Evolutionary conservation across 2,888 invertebrate genomes (phyloP).

Genomic region (Parnassius smintheus): DNA sequence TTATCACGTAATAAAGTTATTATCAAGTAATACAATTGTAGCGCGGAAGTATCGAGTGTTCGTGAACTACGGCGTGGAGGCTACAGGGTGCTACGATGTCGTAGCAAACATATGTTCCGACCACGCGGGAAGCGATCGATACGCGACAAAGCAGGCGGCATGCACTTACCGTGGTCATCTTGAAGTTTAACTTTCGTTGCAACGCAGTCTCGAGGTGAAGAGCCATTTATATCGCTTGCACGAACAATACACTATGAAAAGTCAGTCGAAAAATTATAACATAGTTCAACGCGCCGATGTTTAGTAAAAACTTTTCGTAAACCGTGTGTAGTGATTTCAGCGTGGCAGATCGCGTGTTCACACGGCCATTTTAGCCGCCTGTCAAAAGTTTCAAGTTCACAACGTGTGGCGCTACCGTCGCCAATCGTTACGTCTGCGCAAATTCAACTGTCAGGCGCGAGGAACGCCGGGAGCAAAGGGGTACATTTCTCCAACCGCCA

Average conservation of each 20-base stretch:
- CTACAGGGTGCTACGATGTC: conserved; percentile 46
- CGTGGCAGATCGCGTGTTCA: conserved; percentile 75
- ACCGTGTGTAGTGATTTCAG: conserved; percentile 62
- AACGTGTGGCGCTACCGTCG: conserved; percentile 62
- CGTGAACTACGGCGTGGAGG: conserved; percentile 39
- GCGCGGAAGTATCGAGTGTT: conserved; percentile 37
- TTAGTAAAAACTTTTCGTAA: conserved; percentile 65
- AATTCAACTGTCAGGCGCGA: conserved; percentile 46
- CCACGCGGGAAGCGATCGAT: conserved; percentile 74
- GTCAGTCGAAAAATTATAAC: conserved; percentile 63
- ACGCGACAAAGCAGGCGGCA: conserved; percentile 49
- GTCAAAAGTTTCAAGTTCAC: conserved; percentile 62
- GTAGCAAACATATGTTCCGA: conserved; percentile 71
- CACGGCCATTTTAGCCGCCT: conserved; percentile 76
- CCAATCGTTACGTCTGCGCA: conserved; percentile 72
- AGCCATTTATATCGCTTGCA: conserved; percentile 58
- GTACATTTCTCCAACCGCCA: conserved; percentile 37
- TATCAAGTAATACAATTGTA: conserved; percentile 34
- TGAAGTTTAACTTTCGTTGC: conserved; percentile 79
- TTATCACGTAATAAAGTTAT: conserved; percentile 43
- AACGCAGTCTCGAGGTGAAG: conserved; percentile 76
- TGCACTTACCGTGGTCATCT: conserved; percentile 80
- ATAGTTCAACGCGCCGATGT: conserved; percentile 60
- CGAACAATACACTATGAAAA: conserved; percentile 46
- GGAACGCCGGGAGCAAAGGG: conserved; percentile 34